Percentiles rank a stretch among this genome's conserved stretches.
These are phyloP conservation scores for Australoheros facetus DNA, from an alignment of 2,797 vertebrate genomes.

Conservation along the genomic window DNA sequence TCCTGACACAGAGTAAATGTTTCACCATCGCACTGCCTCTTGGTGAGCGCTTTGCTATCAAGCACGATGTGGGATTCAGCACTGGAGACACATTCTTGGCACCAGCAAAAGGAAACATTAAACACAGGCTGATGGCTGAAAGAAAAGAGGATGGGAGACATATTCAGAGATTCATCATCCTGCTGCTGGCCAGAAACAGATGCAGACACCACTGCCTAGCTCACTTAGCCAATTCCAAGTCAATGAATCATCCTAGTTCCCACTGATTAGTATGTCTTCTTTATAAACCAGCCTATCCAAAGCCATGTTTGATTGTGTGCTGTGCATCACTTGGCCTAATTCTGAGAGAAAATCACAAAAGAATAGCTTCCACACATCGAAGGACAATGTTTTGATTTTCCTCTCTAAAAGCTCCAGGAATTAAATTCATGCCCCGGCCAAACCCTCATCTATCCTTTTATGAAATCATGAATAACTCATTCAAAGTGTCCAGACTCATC, in stretches of 20 bases:
- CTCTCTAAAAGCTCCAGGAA: background rate
- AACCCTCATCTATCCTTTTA: background rate
- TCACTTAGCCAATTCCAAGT: constrained; percentile 10
- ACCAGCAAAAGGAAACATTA: constrained; percentile 54
- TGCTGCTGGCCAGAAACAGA: constrained; percentile 35
- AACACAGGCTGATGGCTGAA: constrained; percentile 5
- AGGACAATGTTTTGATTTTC: background rate
- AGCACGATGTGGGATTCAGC: background rate
- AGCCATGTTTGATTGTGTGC: background rate
- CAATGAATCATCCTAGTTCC: constrained; percentile 44
- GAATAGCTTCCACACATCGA: background rate
- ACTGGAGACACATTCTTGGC: constrained; percentile 30
- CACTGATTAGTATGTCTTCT: constrained; percentile 25
- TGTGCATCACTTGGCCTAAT: background rate
- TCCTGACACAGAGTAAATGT: constrained; percentile 24
- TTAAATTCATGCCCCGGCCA: background rate
- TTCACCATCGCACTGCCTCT: background rate
- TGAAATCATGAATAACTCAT: constrained; percentile 10
- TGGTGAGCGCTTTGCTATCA: constrained; percentile 10
- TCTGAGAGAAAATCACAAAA: background rate
- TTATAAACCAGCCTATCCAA: background rate
- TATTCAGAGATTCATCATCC: constrained; percentile 52
- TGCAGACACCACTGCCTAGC: constrained; percentile 38
- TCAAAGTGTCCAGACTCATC: constrained; percentile 7
- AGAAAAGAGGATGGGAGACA: background rate